Evolutionary conservation across 2,113 vertebrate species (phyloP), one percentile per base, ranked within the genome.

Genomic region (Gymnorhina tibicen): DNA sequence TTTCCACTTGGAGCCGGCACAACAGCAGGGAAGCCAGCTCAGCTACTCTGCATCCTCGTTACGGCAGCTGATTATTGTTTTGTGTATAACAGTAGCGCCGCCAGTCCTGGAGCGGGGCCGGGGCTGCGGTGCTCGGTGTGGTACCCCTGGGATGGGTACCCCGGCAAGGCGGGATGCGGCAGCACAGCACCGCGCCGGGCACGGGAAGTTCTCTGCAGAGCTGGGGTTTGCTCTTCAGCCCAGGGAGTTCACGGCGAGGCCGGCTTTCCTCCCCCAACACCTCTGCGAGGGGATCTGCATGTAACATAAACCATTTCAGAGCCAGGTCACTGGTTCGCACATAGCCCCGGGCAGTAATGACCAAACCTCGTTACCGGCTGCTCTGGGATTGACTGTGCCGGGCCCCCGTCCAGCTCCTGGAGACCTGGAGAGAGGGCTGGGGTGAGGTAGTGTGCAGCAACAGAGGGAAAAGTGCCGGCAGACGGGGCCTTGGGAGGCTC

Each of bases 21-120:
- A 96, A 88, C 96, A 97, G 96, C 95, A 67, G 95, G 95, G 94
- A 96, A 95, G 96, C 95, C 96, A 97, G 94, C 84, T 96, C 93
- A 89, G 96, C 96, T 97, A 94, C 95, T 95, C 91, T 46, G 47
- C 52, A 58, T 95, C 94, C 92, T 95, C 21, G 88, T 94, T 95
- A 94, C 94, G 10, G 94, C 95, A 96, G 95, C 94, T 93, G 95
- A 96, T 95, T 93, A 95, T 94, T 88, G 95, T 94, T 96, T 92
- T 94, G 95, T 95, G 96, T 95, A 82, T 85, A 93, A 95, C 93
- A 37, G 96, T 95, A 96, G 95, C 95, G 74, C 72, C 46, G 15
- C 75, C 94, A 77, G 85, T 2, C 35, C 75, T 77, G 10, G 16
- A 82, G 86, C 2, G 4, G 39, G 64, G 76, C 47, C 1, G 8